These are phyloP conservation scores for Noctua janthina DNA, from an alignment of 2,888 invertebrate genomes.

Conservation along the genomic window DNA sequence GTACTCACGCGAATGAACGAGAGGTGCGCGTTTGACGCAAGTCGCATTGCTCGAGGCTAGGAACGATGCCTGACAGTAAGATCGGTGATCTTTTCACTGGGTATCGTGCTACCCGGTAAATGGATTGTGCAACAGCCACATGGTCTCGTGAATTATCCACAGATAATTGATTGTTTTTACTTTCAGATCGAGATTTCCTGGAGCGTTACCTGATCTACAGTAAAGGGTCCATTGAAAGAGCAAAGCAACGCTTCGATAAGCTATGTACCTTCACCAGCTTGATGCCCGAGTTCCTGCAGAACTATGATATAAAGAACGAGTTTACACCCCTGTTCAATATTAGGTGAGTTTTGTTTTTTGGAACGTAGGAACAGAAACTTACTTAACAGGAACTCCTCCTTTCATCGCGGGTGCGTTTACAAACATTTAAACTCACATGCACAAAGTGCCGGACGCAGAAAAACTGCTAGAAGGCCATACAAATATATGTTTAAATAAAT, in stretches of 20 bases:
- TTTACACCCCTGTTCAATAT: constrained; percentile 37
- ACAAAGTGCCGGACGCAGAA: neutral
- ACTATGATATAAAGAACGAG: constrained; percentile 53
- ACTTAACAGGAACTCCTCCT: neutral
- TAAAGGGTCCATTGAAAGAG: constrained; percentile 71
- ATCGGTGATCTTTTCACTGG: too few relatives aligned
- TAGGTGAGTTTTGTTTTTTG: constrained; percentile 17
- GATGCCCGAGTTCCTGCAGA: constrained; percentile 69
- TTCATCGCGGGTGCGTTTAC: neutral
- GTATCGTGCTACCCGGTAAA: too few relatives aligned
- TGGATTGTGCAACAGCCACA: neutral
- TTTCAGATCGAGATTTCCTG: constrained; percentile 55
- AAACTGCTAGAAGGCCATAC: neutral
- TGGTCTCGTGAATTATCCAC: neutral
- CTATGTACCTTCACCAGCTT: constrained; percentile 71
- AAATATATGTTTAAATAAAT: too few relatives aligned
- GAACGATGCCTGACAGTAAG: too few relatives aligned
- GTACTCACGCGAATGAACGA: too few relatives aligned
- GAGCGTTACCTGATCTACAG: constrained; percentile 60
- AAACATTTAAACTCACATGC: neutral
- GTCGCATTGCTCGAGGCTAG: too few relatives aligned
- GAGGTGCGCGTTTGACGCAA: too few relatives aligned
- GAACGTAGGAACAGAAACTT: neutral
- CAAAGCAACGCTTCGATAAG: constrained; percentile 73
- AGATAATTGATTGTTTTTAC: neutral